Evolutionary conservation across 64 coral and sea anemone species (phyloP), one percentile per base, ranked within the genome.

Genomic region (Stylophora pistillata): DNA sequence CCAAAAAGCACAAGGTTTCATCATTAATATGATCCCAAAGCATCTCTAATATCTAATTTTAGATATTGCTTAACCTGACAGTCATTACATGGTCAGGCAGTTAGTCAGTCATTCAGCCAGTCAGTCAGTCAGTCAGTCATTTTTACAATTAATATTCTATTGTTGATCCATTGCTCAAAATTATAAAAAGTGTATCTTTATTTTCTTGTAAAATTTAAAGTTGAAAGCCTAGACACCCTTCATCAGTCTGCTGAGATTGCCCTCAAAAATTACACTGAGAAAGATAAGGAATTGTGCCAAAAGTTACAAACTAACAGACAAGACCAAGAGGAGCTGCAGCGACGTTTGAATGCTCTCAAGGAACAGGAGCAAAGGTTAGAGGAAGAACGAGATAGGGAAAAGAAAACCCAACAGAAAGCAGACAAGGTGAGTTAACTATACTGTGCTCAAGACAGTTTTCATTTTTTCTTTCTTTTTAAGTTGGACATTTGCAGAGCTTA

Each of bases 271-370:
- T 92, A 86, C 72, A 78, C 73, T 70, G 75, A 96, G 62, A 93
- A 72, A 54, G 95, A 96, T 32, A 73, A 86, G 21, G 72, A 81
- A 9, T 77, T 96, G n/a, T 89, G 88, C 64, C 21, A 30, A 20
- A 89, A 76, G 55, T 66, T 96, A n/a, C 84, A 90, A 72, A 53
- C 90, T 29, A 96, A 96, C 55, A 61, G 87, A 61, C 58, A 76
- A 61, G 95, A 96, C 69, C 95, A 96, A 84, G 87, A 93, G 10
- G 77, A 96, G 53, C 87, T 96, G 37, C 69, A 84, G 71, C 77
- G 84, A 58, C 92, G 92, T 59, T 81, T 96, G 74, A 79, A 74
- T 77, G 81, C 59, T 23, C 70, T 96, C 11, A 71, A 87, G 30
- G 74, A 64, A 56, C 70, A 72, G 27, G 95, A 96, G 77, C 71